Base-by-base conservation (phyloP, 2,888 invertebrate species). In the Mythimna impura region DNA sequence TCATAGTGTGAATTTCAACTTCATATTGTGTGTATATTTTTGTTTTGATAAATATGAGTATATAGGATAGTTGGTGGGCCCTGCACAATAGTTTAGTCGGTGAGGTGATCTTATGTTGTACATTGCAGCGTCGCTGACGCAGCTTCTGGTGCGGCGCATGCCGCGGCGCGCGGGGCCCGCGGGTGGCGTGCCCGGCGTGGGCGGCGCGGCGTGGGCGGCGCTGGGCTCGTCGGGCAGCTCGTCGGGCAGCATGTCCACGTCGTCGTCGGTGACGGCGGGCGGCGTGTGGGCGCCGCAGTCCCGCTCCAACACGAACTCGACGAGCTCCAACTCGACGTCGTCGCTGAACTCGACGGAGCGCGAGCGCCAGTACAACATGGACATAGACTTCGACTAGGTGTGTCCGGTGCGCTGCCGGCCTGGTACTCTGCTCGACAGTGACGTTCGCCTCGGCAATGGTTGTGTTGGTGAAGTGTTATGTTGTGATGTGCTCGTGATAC, bases 301-400 rank as follows among this genome's bases (percentile, higher is more conserved):
- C 14, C 66, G 71, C 83, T 73, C 76, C 79, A 80, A 70, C 81
- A 79, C 81, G 54, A 78, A 66, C 69, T 74, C 86, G 47, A 69
- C 73, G 64, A 66, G 76, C 67, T 81, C 87, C 72, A 74, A 78
- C 83, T 85, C 84, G 66, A 66, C 71, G 64, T 82, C 84, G 40
- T 89, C 90, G 78, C 89, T 90, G 69, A 87, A 85, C 80, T 89
- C 91, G 67, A 72, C 71, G 69, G 92, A 91, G 61, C 87, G 89
- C 77, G 91, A 91, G 81, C 89, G 88, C 66, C 91, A 93, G 83
- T 94, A 94, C 91, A 94, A 96, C 89, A 96, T 96, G 93, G 96
- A 96, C 91, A 93, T 96, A 67, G 96, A 96, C 89, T 96, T 90
- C 88, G 96, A 96, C 83, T 96, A 95, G 84, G 57, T 65, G 43